These are phyloP conservation scores for Lepidurus packardi DNA, from an alignment of 1,140 invertebrate species.

Conservation along the genomic window DNA sequence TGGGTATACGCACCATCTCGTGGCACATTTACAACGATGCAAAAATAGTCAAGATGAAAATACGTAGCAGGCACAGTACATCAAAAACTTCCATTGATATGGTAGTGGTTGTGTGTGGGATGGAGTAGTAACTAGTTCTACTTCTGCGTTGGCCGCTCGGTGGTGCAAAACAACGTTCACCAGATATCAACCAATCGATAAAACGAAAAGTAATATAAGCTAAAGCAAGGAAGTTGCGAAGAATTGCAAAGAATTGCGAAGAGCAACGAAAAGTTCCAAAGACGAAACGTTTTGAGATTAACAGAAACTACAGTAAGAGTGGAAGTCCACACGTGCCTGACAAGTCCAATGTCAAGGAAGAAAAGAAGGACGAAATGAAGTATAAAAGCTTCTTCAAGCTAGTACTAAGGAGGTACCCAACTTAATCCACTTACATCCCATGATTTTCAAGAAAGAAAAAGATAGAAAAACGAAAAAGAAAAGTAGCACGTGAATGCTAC, in stretches of 20 bases:
- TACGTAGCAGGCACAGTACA: not conserved
- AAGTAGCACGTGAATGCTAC: conserved; percentile 17
- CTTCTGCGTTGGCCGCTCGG: conserved; percentile 21
- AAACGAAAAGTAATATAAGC: too few relatives aligned
- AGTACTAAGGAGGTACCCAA: not conserved
- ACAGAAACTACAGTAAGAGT: not conserved
- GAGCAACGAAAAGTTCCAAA: conserved; percentile 34
- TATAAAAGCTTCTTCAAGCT: not conserved
- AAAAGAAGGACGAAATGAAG: conserved; percentile 26
- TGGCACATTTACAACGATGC: not conserved
- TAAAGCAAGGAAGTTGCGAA: too few relatives aligned
- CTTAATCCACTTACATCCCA: not conserved
- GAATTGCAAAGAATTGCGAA: not conserved
- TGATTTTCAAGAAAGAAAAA: conserved; percentile 24
- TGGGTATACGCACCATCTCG: conserved; percentile 15
- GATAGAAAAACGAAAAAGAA: conserved; percentile 25
- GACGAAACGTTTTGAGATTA: not conserved
- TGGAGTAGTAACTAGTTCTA: not conserved
- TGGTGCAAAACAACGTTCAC: conserved; percentile 10
- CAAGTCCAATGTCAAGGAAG: conserved; percentile 28
- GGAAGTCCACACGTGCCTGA: not conserved
- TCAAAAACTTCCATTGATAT: not conserved
- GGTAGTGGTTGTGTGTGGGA: not conserved
- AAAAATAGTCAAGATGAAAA: not conserved
- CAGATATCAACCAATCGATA: not conserved